phyloP scores from a whole-genome alignment of 2,113 vertebrate species.

The Xyrauchen texanus region DNA sequence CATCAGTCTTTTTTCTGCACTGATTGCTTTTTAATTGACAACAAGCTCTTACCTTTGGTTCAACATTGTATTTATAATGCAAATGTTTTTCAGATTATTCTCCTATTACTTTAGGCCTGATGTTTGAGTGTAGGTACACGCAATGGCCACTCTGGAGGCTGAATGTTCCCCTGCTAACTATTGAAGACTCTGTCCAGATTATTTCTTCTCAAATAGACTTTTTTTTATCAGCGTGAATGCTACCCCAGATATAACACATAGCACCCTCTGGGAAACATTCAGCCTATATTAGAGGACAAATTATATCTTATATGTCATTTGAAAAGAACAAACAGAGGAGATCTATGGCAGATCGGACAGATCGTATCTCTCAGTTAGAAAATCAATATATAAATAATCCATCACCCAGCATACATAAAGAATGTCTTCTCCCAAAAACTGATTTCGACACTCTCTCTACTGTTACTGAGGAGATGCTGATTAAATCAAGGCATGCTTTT shows the following conservation, averaged over 20 bases:
- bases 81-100: too few relatives aligned
- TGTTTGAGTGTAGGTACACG: background rate
- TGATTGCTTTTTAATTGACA: too few relatives aligned
- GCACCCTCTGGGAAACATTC: background rate
- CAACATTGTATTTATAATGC: too few relatives aligned
- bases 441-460: background rate
- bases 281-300: background rate
- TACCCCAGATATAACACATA: background rate
- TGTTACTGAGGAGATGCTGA: background rate
- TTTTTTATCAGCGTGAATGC: background rate
- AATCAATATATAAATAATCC: background rate
- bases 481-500: background rate
- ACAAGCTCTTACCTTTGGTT: too few relatives aligned
- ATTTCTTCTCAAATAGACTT: slow-evolving; percentile 3
- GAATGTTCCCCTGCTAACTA: background rate
- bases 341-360: background rate
- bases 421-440: background rate
- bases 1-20: too few relatives aligned
- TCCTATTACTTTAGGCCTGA: slow-evolving; percentile 1
- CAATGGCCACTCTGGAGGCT: background rate
- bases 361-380: background rate
- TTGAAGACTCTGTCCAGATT: background rate
- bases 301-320: background rate
- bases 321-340: background rate
- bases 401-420: background rate